Conservation (phyloP, 2,113 vertebrate genomes). For the Pithys albifrons region DNA sequence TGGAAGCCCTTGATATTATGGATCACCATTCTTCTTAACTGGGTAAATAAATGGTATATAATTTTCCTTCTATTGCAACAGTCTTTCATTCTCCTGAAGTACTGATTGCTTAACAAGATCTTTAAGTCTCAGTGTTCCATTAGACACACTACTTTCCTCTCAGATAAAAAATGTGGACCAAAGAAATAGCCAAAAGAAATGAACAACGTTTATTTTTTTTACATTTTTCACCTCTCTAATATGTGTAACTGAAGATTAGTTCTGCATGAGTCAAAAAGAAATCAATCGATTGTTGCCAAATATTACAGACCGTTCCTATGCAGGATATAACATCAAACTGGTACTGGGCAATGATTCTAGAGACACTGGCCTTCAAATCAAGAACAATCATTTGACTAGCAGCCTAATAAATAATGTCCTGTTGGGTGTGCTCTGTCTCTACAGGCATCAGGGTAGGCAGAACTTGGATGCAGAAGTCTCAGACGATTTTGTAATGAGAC, state of each 20-base stretch:
- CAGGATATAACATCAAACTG: background rate
- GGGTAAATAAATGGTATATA: conserved; percentile 50
- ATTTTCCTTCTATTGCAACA: conserved; percentile 26
- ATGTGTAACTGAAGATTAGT: conserved; percentile 33
- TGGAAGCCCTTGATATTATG: conserved; percentile 23
- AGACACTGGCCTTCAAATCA: background rate
- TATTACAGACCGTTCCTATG: background rate
- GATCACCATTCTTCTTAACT: conserved; percentile 9
- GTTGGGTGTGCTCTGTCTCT: background rate
- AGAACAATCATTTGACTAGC: background rate
- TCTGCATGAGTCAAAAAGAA: conserved; percentile 2
- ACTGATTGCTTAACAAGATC: conserved; percentile 29
- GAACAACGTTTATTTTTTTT: background rate
- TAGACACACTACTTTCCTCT: background rate
- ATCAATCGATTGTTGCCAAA: background rate
- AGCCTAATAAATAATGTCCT: background rate
- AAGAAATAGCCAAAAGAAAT: conserved; percentile 54
- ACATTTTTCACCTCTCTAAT: background rate
- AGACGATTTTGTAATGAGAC: background rate
- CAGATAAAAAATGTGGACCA: conserved; percentile 31
- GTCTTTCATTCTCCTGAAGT: conserved; percentile 33
- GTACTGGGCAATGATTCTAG: background rate
- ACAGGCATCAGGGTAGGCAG: background rate
- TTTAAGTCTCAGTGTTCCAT: conserved; percentile 9
- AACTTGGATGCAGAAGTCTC: background rate